A percentile compares a stretch with the other conserved stretches of the same genome.
phyloP scores from a whole-genome alignment of 2,113 vertebrate species.

The Narcine bancroftii region DNA sequence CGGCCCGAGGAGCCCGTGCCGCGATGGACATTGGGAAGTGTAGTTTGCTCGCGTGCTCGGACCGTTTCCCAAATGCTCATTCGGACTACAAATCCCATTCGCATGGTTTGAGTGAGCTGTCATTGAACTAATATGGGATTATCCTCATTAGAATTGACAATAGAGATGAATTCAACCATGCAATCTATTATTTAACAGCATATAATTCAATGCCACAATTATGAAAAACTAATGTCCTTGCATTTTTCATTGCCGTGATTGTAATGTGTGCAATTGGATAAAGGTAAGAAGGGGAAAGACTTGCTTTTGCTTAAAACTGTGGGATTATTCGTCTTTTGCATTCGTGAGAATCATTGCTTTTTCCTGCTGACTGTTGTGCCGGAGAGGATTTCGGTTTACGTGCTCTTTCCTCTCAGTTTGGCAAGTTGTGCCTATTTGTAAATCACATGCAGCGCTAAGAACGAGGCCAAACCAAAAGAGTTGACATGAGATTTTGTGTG shows the following conservation, averaged over 20 bases:
- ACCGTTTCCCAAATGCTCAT: too few species aligned
- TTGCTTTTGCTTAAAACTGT: not conserved
- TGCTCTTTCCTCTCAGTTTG: not conserved
- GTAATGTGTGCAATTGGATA: not conserved
- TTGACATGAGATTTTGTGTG: not conserved
- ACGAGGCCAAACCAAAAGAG: not conserved
- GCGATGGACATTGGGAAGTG: not conserved
- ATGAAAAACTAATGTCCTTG: not conserved
- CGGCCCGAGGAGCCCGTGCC: not conserved
- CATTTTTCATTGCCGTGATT: not conserved
- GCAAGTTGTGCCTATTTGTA: not conserved
- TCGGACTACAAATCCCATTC: not conserved
- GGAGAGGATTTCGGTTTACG: not conserved
- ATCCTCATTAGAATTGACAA: not conserved
- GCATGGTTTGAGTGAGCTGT: not conserved
- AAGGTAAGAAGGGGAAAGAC: not conserved
- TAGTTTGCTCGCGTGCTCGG: not conserved
- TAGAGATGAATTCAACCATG: not conserved
- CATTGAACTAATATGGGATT: not conserved
- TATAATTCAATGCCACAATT: not conserved
- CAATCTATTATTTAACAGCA: not conserved
- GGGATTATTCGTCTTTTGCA: not conserved
- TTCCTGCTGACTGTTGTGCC: not conserved
- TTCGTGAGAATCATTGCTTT: not conserved
- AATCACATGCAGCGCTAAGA: not conserved